phyloP scores from a whole-genome alignment of 1,140 invertebrate species.

The Drosophila santomea region DNA sequence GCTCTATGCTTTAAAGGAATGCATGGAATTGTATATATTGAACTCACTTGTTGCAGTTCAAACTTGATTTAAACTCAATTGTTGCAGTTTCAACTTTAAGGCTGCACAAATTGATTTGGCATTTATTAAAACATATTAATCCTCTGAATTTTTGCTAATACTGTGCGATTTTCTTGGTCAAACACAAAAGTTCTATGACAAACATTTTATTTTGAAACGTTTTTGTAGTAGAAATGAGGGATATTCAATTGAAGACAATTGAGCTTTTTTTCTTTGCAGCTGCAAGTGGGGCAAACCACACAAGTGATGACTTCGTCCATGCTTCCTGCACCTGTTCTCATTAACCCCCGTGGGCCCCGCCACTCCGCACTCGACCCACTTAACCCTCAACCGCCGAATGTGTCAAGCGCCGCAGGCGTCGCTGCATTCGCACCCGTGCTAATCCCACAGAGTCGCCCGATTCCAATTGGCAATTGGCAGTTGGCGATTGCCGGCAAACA shows the following conservation, averaged over 20 bases:
- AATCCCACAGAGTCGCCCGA: constrained; percentile 13
- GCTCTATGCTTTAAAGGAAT: no score
- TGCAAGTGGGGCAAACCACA: constrained; percentile 1
- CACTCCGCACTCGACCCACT: neutral
- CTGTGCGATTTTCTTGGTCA: no score
- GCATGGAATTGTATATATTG: no score
- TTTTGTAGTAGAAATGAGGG: neutral
- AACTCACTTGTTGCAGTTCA: no score
- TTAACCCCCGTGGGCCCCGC: constrained; percentile 6
- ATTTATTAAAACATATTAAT: no score
- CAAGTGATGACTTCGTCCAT: neutral
- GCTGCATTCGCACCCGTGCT: constrained; percentile 22
- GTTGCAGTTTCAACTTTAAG: no score
- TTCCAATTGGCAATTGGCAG: constrained; percentile 17
- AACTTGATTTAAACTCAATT: no score
- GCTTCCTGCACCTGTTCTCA: constrained; percentile 1
- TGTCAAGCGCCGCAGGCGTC: constrained; percentile 15
- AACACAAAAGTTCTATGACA: no score
- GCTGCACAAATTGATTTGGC: no score
- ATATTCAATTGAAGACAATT: neutral
- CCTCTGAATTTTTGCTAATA: no score
- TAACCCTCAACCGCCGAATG: neutral
- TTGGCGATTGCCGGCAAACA: constrained; percentile 38
- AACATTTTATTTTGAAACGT: neutral
- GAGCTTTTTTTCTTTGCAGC: neutral